Evolutionary conservation across 2,888 invertebrate genomes (phyloP), one percentile per base, ranked within the genome.

Genomic region (Himalopsyche japonica): DNA sequence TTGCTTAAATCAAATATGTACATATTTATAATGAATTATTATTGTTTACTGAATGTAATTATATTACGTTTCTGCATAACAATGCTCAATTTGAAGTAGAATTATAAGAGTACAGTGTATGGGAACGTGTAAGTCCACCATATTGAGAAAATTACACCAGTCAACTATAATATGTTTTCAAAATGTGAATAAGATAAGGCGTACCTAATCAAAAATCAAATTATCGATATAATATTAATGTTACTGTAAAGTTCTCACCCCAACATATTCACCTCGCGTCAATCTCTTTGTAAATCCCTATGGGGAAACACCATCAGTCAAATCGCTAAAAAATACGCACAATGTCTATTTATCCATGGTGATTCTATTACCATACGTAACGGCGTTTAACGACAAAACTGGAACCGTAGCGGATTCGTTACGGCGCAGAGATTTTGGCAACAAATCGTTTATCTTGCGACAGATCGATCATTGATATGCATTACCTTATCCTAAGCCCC

Each of bases 401-500:
- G 79, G 83, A 84, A 80, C 79, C 83, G 80, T 81, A 76, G 78
- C 84, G 85, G 24, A 86, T 87, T 86, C 86, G 87, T 86, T 82
- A 82, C 86, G 87, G 84, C 49, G 57, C 64, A n/a, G 77, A 82
- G 85, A 86, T 86, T 86, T 86, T 15, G 85, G 81, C 83, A 81
- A 79, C 84, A 77, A 86, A 80, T 85, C 85, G 83, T 83, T 86
- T 86, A 86, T 86, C 85, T 80, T 79, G 64, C 85, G 57, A 77
- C 77, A 64, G 82, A 83, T 78, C 86, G 82, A 86, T 86, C 86
- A 83, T 80, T 80, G 83, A 83, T 83, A 84, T 84, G 84, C 84
- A 81, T 84, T 81, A 79, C 81, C 84, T 77, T 77, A 64, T 82
- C 8, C 27, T 81, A 27, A 15, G 27, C 84, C 84, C 77, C 37